phyloP scores from a whole-genome alignment of 2,888 invertebrate species.

The Ellobium chinense region DNA sequence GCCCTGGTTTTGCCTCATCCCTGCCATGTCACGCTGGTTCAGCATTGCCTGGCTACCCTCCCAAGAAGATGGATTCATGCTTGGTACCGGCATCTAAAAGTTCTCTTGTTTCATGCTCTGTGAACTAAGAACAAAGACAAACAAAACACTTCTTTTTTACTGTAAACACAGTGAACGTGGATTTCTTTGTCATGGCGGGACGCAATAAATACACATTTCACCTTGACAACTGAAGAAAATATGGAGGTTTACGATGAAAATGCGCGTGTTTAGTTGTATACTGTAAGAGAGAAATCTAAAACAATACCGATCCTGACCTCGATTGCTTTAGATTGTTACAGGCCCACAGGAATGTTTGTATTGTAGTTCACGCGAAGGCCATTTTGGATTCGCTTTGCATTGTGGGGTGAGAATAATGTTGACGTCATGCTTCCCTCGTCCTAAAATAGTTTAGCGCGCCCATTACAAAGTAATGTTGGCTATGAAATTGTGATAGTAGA shows the following conservation, averaged over 20 bases:
- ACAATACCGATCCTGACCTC: conserved; percentile 56
- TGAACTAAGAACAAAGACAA: conserved; percentile 51
- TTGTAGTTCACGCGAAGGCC: conserved; percentile 63
- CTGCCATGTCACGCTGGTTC: conserved; percentile 69
- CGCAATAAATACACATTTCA: conserved; percentile 16
- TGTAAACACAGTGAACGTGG: conserved; percentile 42
- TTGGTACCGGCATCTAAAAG: conserved; percentile 71
- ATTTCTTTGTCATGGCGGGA: conserved; percentile 50
- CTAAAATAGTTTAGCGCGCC: conserved; percentile 19
- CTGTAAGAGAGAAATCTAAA: conserved; percentile 17
- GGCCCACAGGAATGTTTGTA: conserved; percentile 56
- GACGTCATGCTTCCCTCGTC: conserved; percentile 59
- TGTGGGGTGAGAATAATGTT: conserved; percentile 64
- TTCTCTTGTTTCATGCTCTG: conserved; percentile 60
- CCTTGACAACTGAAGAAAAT: conserved; percentile 5
- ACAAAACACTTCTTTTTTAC: conserved; percentile 7
- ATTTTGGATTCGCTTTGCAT: conserved; percentile 67
- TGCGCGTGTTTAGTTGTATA: not conserved
- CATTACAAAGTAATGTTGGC: not conserved
- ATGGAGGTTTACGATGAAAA: not conserved
- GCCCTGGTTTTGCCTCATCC: conserved; percentile 63
- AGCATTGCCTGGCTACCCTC: conserved; percentile 71
- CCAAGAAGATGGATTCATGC: conserved; percentile 77
- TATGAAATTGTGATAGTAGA: not conserved
- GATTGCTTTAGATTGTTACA: conserved; percentile 69